phyloP scores from a whole-genome alignment of 2,797 vertebrate species.

The Muscicapa comitata region DNA sequence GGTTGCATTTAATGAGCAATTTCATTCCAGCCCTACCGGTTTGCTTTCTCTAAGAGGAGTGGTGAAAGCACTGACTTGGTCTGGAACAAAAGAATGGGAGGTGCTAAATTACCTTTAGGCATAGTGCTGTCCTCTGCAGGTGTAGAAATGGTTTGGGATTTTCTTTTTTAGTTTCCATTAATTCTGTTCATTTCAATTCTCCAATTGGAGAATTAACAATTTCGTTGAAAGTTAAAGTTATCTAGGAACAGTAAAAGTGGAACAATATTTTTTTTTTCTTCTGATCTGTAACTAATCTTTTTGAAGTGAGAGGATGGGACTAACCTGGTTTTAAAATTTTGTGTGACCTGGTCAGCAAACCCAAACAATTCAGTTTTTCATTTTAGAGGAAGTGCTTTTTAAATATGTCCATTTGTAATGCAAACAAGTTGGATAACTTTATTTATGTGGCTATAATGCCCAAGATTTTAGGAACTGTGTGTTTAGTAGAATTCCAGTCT shows the following conservation, averaged over 20 bases:
- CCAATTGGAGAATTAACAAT: neutral
- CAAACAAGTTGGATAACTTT: neutral
- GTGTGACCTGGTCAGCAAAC: neutral
- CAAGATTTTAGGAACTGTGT: neutral
- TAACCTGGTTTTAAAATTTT: neutral
- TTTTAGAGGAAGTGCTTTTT: neutral
- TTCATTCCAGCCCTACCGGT: neutral
- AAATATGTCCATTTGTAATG: neutral
- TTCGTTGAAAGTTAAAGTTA: neutral
- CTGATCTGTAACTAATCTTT: neutral
- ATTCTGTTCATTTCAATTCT: neutral
- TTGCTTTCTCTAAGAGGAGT: neutral
- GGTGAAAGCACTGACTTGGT: neutral
- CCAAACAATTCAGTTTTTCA: neutral
- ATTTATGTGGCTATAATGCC: neutral
- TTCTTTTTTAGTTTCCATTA: neutral
- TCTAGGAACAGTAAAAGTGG: neutral
- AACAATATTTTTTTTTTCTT: neutral
- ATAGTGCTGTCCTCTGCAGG: neutral
- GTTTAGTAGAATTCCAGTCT: neutral
- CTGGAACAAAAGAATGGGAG: neutral
- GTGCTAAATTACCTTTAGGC: neutral
- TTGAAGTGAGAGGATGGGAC: neutral
- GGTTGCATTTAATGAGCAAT: neutral
- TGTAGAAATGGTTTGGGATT: neutral